A percentile compares a stretch with the other conserved stretches of the same genome.
Evolutionary conservation across 2,113 vertebrate species (phyloP).

Genomic region (Otocyon megalotis): DNA sequence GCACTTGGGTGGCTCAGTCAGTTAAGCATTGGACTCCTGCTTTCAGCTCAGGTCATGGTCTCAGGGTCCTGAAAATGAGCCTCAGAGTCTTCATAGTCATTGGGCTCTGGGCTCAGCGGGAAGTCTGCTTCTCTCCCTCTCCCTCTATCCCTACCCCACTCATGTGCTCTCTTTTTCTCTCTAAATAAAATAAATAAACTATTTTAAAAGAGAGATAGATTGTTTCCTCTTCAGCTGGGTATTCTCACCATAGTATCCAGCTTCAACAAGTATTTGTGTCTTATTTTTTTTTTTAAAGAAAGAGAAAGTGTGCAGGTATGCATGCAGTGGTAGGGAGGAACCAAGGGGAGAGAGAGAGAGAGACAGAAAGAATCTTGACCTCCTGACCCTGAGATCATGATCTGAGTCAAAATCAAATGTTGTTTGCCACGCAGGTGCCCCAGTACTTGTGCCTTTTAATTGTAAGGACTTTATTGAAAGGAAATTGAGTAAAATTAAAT

Average conservation of each 20-base stretch:
- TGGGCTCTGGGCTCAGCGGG: background rate
- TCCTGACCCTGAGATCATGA: background rate
- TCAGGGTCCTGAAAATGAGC: background rate
- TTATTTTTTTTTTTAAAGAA: background rate
- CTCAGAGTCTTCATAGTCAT: rapidly evolving
- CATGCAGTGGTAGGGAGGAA: background rate
- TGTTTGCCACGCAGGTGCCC: background rate
- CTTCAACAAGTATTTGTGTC: background rate
- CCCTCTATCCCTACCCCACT: background rate
- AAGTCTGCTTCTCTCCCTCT: background rate
- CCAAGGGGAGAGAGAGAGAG: background rate
- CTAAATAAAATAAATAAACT: background rate
- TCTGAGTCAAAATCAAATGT: background rate
- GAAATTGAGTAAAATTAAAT: background rate
- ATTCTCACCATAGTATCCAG: background rate
- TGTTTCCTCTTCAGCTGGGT: background rate
- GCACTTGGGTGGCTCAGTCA: background rate
- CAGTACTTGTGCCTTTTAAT: background rate
- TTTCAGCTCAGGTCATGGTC: background rate
- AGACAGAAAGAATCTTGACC: background rate
- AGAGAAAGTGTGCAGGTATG: background rate
- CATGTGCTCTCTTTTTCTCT: background rate
- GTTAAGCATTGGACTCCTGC: background rate
- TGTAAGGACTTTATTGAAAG: background rate
- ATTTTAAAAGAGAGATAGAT: background rate